phyloP scores from a whole-genome alignment of 2,888 invertebrate species.

The Marronus borbonicus region DNA sequence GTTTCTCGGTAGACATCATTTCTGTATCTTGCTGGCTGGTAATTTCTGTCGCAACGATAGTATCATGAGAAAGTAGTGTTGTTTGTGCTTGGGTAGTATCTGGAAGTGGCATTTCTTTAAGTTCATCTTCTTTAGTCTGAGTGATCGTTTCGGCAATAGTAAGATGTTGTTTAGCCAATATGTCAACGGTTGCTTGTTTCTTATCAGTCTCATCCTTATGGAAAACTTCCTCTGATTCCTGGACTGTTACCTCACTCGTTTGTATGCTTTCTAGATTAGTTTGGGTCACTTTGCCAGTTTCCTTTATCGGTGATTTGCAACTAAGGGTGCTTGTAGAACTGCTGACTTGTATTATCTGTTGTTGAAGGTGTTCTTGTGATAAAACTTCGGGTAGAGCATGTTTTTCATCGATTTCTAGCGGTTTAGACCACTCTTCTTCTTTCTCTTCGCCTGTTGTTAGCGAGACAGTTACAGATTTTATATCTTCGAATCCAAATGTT shows the following conservation, averaged over 20 bases:
- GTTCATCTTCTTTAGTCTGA: conserved; percentile 47
- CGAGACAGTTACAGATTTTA: conserved; percentile 67
- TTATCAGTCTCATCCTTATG: conserved; percentile 62
- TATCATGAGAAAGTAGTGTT: conserved; percentile 63
- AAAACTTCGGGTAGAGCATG: conserved; percentile 67
- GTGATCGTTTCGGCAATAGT: conserved; percentile 64
- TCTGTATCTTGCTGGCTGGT: conserved; percentile 59
- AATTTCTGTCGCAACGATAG: conserved; percentile 60
- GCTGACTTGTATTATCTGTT: conserved; percentile 58
- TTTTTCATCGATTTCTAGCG: conserved; percentile 68
- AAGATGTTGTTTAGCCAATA: conserved; percentile 68
- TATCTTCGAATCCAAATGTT: conserved; percentile 67
- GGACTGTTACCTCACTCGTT: conserved; percentile 70
- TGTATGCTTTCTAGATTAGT: conserved; percentile 68
- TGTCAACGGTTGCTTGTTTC: conserved; percentile 69
- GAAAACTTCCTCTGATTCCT: conserved; percentile 69
- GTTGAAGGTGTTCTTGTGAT: conserved; percentile 58
- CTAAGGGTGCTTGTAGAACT: conserved; percentile 63
- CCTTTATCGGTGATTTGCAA: conserved; percentile 68
- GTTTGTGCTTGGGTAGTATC: conserved; percentile 50
- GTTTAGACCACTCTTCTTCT: conserved; percentile 65
- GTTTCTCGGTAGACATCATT: conserved; percentile 58
- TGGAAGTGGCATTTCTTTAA: conserved; percentile 34
- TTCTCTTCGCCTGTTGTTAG: conserved; percentile 62
- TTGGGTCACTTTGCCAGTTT: conserved; percentile 68